Evolutionary conservation across 92 coral and sea anemone species (phyloP), one percentile per base, ranked within the genome.

Genomic region (Palythoa grandis): DNA sequence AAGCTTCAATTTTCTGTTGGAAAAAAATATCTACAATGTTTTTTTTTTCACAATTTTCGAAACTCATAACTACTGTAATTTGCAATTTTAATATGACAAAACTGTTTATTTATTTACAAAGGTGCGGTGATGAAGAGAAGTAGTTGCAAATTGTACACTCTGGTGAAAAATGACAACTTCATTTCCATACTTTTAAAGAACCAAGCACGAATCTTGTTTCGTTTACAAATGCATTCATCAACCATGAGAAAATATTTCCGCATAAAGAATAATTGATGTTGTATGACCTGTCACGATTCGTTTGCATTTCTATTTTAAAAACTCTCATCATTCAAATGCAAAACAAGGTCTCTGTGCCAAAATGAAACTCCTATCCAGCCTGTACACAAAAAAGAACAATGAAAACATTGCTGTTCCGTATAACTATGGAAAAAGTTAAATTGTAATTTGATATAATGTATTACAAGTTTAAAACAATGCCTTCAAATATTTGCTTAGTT

Each of bases 401-500:
- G 11, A 12, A 43, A 78, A 60, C 11, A 39, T 11, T 68, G 15
- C 58, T 43, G 29, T 47, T 66, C 12, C 23, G 22, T 13, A 74
- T 80, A 11, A 52, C 56, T 47, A 65, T 40, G 85, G 63, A 52
- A 63, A 47, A 20, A 66, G 8, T 16, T 43, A 29, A 24, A 14
- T 23, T 80, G 85, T 65, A 80, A 66, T 80, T 63, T 47, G 74
- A 80, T 80, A 22, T 38, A 10, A 24, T 3, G 4, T 66, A 43
- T 80, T 3, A 65, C 16, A 80, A 78, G 60, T 2, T 13, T 65
- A 40, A 47, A 43, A 68, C 85, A 80, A 65, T 63, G 73, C 11
- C 85, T 15, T 58, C 5, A 80, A 80, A 80, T 80, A 80, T 80
- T 80, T 80, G 74, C 22, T 63, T 43, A 67, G 58, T 80, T 63